Percentiles rank a stretch among this genome's conserved stretches.
phyloP scores from a whole-genome alignment of 92 coral and sea anemone genomes.

The Umimayanthus kanabou region DNA sequence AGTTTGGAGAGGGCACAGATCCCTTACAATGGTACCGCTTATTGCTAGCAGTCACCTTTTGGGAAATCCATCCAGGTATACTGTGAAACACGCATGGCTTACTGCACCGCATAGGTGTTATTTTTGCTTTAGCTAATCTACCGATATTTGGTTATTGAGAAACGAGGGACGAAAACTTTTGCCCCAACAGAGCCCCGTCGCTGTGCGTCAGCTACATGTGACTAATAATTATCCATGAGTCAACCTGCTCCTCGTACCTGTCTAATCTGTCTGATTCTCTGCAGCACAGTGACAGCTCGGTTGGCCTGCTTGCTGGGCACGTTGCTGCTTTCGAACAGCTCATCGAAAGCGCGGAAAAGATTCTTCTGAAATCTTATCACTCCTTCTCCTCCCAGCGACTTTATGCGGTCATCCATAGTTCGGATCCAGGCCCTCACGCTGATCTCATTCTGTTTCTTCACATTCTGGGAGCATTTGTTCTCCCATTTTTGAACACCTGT shows the following conservation, averaged over 20 bases:
- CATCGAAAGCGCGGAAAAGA: conserved; percentile 95
- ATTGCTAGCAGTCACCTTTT: too few relatives aligned
- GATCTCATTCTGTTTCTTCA: conserved; percentile 79
- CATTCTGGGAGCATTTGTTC: conserved; percentile 65
- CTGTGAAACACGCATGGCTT: too few relatives aligned
- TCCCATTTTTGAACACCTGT: conserved; percentile 94
- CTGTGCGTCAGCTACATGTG: not conserved
- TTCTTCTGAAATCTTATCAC: conserved; percentile 88
- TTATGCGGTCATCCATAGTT: conserved; percentile 93
- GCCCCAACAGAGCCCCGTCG: too few relatives aligned
- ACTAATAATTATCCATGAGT: not conserved
- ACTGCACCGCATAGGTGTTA: too few relatives aligned
- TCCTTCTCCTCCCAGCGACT: conserved; percentile 95
- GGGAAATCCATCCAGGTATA: too few relatives aligned
- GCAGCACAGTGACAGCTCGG: conserved; percentile 81
- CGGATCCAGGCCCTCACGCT: conserved; percentile 93
- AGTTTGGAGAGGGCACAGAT: too few relatives aligned
- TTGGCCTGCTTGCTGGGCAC: conserved; percentile 69
- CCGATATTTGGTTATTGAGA: too few relatives aligned
- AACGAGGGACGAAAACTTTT: too few relatives aligned
- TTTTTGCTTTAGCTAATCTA: too few relatives aligned
- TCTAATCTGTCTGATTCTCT: conserved; percentile 79
- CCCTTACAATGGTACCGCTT: too few relatives aligned
- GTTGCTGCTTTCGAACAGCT: conserved; percentile 80
- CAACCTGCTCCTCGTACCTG: conserved; percentile 56